A percentile compares a stretch with the other conserved stretches of the same genome.
These are phyloP conservation scores for Brotula barbata DNA, from an alignment of 2,797 vertebrate genomes.

Conservation along the genomic window DNA sequence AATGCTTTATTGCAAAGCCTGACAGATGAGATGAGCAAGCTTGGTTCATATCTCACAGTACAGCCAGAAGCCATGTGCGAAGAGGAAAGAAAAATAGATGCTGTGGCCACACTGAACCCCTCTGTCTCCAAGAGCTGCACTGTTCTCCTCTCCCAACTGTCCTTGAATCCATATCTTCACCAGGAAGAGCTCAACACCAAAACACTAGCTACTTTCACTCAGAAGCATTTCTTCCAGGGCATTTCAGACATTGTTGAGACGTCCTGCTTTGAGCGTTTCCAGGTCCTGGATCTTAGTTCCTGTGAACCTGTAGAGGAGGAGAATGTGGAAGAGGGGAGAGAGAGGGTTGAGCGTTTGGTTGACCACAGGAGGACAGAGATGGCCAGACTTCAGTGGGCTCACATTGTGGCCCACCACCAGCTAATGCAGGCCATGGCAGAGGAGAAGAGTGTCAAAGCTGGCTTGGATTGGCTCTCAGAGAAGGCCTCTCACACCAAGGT, in stretches of 20 bases:
- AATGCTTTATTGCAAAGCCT: conserved; percentile 80
- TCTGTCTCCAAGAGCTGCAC: conserved; percentile 27
- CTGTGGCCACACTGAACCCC: conserved; percentile 5
- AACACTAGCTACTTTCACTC: conserved; percentile 79
- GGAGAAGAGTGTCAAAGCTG: conserved; percentile 76
- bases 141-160: conserved; percentile 83
- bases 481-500: conserved; percentile 74
- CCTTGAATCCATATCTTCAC: conserved; percentile 82
- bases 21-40: conserved; percentile 68
- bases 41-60: conserved; percentile 73
- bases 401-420: conserved; percentile 84
- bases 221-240: conserved; percentile 79
- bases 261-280: conserved; percentile 78
- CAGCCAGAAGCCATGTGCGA: conserved; percentile 34
- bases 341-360: conserved; percentile 52
- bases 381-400: conserved; percentile 83
- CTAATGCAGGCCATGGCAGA: conserved; percentile 82
- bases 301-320: conserved; percentile 61
- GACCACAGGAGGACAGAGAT: conserved; percentile 80
- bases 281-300: conserved; percentile 76
- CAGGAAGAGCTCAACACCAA: conserved; percentile 87
- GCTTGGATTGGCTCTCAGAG: conserved; percentile 81
- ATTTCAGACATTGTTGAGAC: conserved; percentile 79
- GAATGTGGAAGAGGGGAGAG: conserved; percentile 30
- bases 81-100: conserved; percentile 36